Conservation (phyloP, 2,113 vertebrate species). For the Martes martes region DNA sequence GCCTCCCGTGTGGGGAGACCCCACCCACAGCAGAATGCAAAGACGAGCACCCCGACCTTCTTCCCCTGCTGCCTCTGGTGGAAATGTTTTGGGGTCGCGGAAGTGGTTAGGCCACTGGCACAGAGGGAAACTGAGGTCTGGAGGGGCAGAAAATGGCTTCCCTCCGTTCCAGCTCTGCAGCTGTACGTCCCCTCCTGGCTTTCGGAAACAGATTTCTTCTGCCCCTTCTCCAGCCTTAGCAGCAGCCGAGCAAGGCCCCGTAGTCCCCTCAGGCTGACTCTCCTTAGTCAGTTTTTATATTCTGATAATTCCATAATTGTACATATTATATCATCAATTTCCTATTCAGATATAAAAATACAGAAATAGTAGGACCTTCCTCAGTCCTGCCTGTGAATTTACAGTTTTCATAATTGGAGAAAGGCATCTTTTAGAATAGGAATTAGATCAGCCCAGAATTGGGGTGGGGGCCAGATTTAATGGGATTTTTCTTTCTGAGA, state of each 20-base stretch:
- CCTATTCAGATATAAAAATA: neutral
- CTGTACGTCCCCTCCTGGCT: neutral
- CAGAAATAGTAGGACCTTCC: neutral
- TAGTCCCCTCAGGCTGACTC: neutral
- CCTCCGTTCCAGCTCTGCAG: neutral
- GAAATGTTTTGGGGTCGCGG: neutral
- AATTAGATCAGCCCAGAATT: neutral
- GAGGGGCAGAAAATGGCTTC: neutral
- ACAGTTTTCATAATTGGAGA: neutral
- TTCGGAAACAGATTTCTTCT: neutral
- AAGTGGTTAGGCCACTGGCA: neutral
- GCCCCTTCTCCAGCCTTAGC: neutral
- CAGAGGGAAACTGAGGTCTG: neutral
- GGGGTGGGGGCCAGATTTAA: neutral
- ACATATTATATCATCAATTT: neutral
- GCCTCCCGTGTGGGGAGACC: neutral
- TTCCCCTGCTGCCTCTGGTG: neutral
- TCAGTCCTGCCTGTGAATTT: neutral
- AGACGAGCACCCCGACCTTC: neutral
- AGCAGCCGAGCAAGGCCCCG: neutral
- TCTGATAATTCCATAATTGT: neutral
- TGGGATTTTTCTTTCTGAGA: neutral
- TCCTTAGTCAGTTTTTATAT: neutral
- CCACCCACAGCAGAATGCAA: rapidly evolving
- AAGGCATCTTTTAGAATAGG: neutral